These are phyloP conservation scores for Bolinopsis microptera DNA, from an alignment of 37 sponge, comb jelly and placozoan species.

Conservation along the genomic window DNA sequence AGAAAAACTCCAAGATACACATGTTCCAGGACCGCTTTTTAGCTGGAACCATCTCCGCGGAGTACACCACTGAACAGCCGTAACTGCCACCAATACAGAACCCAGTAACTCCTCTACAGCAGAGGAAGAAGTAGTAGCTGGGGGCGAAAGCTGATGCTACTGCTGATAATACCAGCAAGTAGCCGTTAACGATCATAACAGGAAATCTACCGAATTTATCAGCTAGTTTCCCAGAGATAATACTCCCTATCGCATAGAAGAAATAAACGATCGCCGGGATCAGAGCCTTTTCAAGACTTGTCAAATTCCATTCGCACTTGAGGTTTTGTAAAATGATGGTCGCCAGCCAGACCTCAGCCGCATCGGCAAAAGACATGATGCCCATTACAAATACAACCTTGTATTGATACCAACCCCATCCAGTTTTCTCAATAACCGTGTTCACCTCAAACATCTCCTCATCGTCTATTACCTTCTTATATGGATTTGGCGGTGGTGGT, in stretches of 20 bases:
- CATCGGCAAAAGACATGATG: conserved; percentile 55
- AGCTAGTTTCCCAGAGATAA: neutral
- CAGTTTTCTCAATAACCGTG: conserved; percentile 4
- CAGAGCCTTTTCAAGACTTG: neutral
- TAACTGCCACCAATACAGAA: conserved; percentile 39
- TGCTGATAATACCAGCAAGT: conserved; percentile 1
- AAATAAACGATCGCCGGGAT: conserved; percentile 51
- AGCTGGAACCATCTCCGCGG: conserved; percentile 23
- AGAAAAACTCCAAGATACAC: conserved; percentile 14
- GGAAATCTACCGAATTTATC: conserved; percentile 31
- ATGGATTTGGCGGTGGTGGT: neutral
- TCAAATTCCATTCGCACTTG: conserved; percentile 45
- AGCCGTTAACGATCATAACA: neutral
- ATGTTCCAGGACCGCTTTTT: conserved; percentile 9
- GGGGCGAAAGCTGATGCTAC: conserved; percentile 49
- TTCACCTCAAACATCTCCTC: conserved; percentile 49
- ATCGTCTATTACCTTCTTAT: neutral
- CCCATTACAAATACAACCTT: conserved; percentile 38
- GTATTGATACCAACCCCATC: conserved; percentile 22
- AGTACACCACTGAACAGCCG: conserved; percentile 56
- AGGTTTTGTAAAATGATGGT: conserved; percentile 34
- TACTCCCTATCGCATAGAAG: conserved; percentile 40
- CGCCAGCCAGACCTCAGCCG: conserved; percentile 39
- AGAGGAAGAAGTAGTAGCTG: neutral
- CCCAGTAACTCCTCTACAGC: neutral